These are phyloP conservation scores for Hyposoter dolosus DNA, from an alignment of 2,888 invertebrate genomes.

Conservation along the genomic window DNA sequence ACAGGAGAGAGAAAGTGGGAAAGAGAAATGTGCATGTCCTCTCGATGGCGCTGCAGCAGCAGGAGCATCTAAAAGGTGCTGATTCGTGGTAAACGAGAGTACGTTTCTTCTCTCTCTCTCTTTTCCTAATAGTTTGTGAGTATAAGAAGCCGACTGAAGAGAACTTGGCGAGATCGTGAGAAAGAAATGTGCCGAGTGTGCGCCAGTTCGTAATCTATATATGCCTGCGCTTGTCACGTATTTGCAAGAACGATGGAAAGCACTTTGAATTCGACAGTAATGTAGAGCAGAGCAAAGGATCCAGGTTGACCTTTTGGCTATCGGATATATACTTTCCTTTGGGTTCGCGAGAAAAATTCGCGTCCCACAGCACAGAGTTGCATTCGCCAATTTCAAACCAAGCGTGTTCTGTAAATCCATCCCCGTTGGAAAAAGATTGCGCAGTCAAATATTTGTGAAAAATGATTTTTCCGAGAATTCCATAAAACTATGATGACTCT, in stretches of 20 bases:
- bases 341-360: neutral
- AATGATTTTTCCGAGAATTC: too few relatives aligned
- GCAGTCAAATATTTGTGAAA: too few relatives aligned
- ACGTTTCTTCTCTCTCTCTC: neutral
- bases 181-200: slow-evolving; percentile 52
- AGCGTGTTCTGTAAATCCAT: neutral
- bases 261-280: slow-evolving; percentile 41
- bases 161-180: slow-evolving; percentile 20
- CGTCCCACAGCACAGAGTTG: neutral
- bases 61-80: slow-evolving; percentile 54
- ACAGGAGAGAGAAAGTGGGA: slow-evolving; percentile 20
- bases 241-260: slow-evolving; percentile 67
- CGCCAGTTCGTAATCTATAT: slow-evolving; percentile 44
- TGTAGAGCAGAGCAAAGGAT: neutral
- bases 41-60: slow-evolving; percentile 38
- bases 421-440: neutral
- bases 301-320: neutral
- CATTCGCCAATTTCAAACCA: neutral
- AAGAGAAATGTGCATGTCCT: slow-evolving; percentile 62
- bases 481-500: too few relatives aligned
- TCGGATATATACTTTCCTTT: slow-evolving; percentile 13
- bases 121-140: neutral
- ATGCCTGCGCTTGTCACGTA: slow-evolving; percentile 61
- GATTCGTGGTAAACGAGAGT: slow-evolving; percentile 36
- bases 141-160: slow-evolving; percentile 38